Base-by-base conservation (phyloP, 2,888 invertebrate genomes). In the Ectropis crepuscularia region DNA sequence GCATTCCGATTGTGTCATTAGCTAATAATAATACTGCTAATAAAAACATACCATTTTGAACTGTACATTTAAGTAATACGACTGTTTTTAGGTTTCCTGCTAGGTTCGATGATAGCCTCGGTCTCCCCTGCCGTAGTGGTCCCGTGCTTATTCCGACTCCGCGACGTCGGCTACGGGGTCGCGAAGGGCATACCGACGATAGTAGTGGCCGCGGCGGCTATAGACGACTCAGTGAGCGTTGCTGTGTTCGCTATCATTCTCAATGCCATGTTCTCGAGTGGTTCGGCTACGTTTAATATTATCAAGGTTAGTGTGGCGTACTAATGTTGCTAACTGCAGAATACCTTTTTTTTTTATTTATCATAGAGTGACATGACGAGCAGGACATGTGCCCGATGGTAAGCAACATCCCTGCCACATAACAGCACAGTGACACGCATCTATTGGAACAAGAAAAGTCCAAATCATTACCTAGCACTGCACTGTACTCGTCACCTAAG, bases 101-200 rank as follows among this genome's bases (percentile, higher is more conserved):
- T 97, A 41, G 97, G 97, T 16, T 95, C 96, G 63, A 95, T 96
- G 78, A 93, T 97, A 70, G 96, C 97, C 0, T 98, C 98, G 0
- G 98, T 98, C 0, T 97, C 97, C 0, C 98, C 98, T 6, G 98
- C 98, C 6, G 97, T 98, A 5, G 96, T 98, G 7, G 98, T 98
- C 0, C 97, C 98, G 0, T 96, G 96, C 74, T 93, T 98, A 70
- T 95, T 98, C 76, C 92, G 95, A 65, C 89, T 98, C 9, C 94
- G 97, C 46, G 94, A 94, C 65, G 94, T 94, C 74, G 94, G 95
- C 0, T 97, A 96, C 77, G 98, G 98, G 0, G 95, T 96, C 0
- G 95, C 95, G 41, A 97, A 97, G 91, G 98, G 98, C 10, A 96
- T 98, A 47, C 97, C 98, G 0, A 98, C 98, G 0, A 93, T 98